These are phyloP conservation scores for Chaetops frenatus DNA, from an alignment of 2,113 vertebrate species.

Conservation along the genomic window DNA sequence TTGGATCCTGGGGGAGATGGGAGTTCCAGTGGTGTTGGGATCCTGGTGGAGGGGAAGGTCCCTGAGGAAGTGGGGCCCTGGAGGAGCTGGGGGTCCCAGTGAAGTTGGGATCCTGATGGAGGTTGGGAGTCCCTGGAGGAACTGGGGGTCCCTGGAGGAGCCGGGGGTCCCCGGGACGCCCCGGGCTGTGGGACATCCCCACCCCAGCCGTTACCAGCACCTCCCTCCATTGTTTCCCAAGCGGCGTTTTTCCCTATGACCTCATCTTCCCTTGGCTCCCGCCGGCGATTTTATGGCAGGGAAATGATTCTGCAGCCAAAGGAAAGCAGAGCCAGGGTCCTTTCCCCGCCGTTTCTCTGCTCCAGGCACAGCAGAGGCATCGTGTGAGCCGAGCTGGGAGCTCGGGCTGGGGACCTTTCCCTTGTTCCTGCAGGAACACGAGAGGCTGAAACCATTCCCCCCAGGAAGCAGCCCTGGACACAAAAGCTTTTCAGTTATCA, in stretches of 20 bases:
- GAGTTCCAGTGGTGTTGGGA: background rate
- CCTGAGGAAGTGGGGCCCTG: no score
- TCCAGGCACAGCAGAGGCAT: background rate
- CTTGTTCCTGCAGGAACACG: background rate
- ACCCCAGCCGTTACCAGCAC: background rate
- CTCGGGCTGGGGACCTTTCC: rapidly evolving
- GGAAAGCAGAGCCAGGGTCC: background rate
- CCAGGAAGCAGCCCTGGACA: background rate
- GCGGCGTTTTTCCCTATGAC: background rate
- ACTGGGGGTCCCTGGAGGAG: background rate
- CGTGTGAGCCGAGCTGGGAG: background rate
- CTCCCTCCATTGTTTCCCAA: constrained; percentile 48
- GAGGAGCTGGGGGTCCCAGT: background rate
- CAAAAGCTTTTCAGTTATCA: background rate
- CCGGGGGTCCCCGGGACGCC: background rate
- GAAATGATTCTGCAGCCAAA: background rate
- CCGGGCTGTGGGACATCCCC: background rate
- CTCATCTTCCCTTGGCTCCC: constrained; percentile 16
- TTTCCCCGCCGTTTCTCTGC: background rate
- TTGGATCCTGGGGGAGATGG: background rate
- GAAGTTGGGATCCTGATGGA: background rate
- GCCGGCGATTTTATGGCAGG: background rate
- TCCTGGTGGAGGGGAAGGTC: no score
- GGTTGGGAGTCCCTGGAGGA: background rate
- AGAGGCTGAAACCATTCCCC: background rate